Evolutionary conservation across 2,113 vertebrate species (phyloP).

Genomic region (Tenebrosternarchus preto): DNA sequence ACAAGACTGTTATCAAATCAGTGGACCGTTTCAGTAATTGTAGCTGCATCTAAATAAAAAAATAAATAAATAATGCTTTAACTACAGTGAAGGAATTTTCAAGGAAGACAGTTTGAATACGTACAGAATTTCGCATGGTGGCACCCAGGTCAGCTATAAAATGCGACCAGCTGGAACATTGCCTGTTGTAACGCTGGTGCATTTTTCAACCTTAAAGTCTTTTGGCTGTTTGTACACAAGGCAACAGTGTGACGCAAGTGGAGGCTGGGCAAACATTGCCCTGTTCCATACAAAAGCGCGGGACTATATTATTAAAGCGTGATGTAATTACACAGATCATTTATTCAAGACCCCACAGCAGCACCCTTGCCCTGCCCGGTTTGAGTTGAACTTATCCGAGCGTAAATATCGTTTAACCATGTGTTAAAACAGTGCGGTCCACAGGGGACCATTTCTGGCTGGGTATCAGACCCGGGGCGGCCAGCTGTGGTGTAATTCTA

Average conservation of each 20-base stretch:
- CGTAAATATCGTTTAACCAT: slow-evolving; percentile 60
- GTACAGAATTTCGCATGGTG: not conserved
- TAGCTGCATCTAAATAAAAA: too few relatives aligned
- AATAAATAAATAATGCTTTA: too few relatives aligned
- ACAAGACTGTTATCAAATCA: not conserved
- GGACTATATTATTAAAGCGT: slow-evolving; percentile 45
- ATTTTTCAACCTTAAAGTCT: slow-evolving; percentile 18
- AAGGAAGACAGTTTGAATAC: too few relatives aligned
- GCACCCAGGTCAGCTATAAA: not conserved
- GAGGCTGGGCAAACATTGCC: slow-evolving; percentile 34
- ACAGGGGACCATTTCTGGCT: slow-evolving; percentile 42
- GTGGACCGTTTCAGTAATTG: not conserved
- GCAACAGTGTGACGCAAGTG: slow-evolving; percentile 30
- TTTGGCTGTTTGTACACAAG: slow-evolving; percentile 46
- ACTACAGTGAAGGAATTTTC: too few relatives aligned
- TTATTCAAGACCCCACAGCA: slow-evolving; percentile 45
- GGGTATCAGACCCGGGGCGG: slow-evolving; percentile 40
- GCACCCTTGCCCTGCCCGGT: slow-evolving; percentile 25
- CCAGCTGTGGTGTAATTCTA: slow-evolving; percentile 63
- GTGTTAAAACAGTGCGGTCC: slow-evolving; percentile 46
- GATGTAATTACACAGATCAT: slow-evolving; percentile 45
- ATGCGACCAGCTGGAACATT: not conserved
- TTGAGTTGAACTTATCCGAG: slow-evolving; percentile 20
- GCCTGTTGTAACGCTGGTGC: not conserved
- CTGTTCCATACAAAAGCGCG: slow-evolving; percentile 37